These are phyloP conservation scores for Mylabris phalerata DNA, from an alignment of 1,140 invertebrate species.

Conservation along the genomic window DNA sequence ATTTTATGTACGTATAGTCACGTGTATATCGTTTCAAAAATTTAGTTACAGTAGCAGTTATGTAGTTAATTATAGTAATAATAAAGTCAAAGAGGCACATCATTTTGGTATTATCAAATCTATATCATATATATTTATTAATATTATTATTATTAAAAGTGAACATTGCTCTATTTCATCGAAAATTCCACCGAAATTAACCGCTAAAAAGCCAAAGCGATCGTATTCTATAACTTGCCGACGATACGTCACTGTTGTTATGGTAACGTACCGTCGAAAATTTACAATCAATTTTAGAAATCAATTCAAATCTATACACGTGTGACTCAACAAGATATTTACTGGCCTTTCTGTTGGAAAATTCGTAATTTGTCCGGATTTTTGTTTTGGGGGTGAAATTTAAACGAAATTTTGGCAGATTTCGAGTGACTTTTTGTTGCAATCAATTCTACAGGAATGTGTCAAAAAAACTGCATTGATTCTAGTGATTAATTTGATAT, in stretches of 20 bases:
- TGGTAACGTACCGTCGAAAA: too few relatives aligned
- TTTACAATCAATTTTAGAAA: too few relatives aligned
- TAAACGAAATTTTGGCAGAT: slow-evolving; percentile 24
- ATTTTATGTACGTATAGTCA: slow-evolving; percentile 17
- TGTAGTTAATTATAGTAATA: too few relatives aligned
- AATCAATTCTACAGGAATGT: slow-evolving; percentile 17
- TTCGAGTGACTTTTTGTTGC: slow-evolving; percentile 31
- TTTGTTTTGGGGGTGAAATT: background rate
- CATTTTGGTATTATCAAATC: slow-evolving; percentile 40
- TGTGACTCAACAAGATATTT: background rate
- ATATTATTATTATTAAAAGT: slow-evolving; percentile 27
- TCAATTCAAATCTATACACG: too few relatives aligned
- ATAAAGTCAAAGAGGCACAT: slow-evolving; percentile 37
- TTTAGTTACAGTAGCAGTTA: background rate
- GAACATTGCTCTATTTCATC: slow-evolving; percentile 15
- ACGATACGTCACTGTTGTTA: too few relatives aligned
- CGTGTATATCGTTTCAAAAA: slow-evolving; percentile 19
- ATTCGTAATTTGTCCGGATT: slow-evolving; percentile 3
- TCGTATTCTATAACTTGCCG: background rate
- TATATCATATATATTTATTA: slow-evolving; percentile 9
- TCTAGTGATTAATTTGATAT: too few relatives aligned
- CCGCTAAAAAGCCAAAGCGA: background rate
- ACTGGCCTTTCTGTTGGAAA: background rate
- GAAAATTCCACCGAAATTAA: slow-evolving; percentile 4
- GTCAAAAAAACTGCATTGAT: background rate